These are phyloP conservation scores for Bombus polaris DNA, from an alignment of 1,140 invertebrate genomes.

Conservation along the genomic window DNA sequence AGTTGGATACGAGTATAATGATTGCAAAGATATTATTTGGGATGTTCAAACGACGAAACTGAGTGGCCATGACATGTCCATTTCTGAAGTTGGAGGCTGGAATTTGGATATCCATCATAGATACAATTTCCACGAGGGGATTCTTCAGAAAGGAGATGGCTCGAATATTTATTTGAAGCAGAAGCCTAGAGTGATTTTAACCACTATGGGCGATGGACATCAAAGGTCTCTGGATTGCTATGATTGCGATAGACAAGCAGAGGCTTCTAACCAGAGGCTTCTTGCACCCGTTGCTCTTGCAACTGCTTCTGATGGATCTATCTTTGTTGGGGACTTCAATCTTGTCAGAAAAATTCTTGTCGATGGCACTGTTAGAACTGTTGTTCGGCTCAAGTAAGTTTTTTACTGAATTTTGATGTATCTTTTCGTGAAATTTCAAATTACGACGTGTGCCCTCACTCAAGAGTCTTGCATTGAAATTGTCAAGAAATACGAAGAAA, in stretches of 20 bases:
- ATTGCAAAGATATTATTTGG: conserved; percentile 97
- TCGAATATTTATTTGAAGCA: conserved; percentile 98
- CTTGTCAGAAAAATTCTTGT: conserved; percentile 94
- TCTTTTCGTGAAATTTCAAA: not conserved
- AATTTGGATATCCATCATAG: conserved; percentile 98
- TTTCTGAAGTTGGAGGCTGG: conserved; percentile 98
- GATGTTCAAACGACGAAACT: conserved; percentile 97
- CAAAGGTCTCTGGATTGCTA: conserved; percentile 92
- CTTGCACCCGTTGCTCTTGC: conserved; percentile 96
- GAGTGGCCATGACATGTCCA: conserved; percentile 97
- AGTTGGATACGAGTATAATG: conserved; percentile 97
- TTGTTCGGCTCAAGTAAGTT: conserved; percentile 94
- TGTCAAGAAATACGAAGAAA: too few species aligned
- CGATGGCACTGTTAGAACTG: conserved; percentile 93
- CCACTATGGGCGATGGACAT: conserved; percentile 96
- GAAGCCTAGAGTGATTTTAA: conserved; percentile 94
- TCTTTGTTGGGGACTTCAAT: conserved; percentile 98
- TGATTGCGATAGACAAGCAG: conserved; percentile 92
- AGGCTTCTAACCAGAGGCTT: conserved; percentile 91
- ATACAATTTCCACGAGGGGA: conserved; percentile 98
- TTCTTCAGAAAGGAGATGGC: conserved; percentile 98
- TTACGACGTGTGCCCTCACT: too few species aligned
- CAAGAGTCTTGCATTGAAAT: too few species aligned
- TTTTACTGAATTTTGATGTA: not conserved
- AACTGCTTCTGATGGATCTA: conserved; percentile 94